Evolutionary conservation across 2,113 vertebrate species (phyloP).

Genomic region (Addax nasomaculatus): DNA sequence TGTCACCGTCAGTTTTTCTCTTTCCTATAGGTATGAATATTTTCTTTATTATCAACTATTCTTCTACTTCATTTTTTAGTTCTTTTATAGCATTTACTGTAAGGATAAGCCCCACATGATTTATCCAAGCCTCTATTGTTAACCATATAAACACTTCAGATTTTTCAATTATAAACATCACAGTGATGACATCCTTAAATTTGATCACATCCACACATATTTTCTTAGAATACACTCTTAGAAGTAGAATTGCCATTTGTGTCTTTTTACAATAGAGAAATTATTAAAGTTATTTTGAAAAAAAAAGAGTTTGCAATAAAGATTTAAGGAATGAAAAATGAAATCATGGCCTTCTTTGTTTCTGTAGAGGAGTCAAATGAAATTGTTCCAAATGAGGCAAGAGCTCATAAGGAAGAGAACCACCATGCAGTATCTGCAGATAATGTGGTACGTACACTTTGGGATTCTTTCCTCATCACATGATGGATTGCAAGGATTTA

Average conservation of each 20-base stretch:
- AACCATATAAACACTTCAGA: neutral
- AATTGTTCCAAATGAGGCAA: constrained; percentile 83
- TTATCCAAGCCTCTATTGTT: neutral
- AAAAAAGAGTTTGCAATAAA: neutral
- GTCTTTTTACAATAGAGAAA: neutral
- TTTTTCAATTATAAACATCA: neutral
- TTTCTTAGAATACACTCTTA: neutral
- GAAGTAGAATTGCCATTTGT: neutral
- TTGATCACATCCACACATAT: neutral
- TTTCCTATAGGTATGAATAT: neutral
- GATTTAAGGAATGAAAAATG: constrained; percentile 25
- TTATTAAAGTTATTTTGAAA: neutral
- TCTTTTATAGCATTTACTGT: neutral
- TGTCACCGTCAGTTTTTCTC: neutral
- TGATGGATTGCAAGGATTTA: neutral
- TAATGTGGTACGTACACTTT: constrained; percentile 88
- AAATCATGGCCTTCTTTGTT: constrained; percentile 54
- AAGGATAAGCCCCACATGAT: neutral
- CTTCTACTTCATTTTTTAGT: neutral
- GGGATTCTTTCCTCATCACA: neutral
- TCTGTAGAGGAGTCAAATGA: constrained; percentile 88
- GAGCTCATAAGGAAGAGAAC: constrained; percentile 80
- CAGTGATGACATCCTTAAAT: neutral
- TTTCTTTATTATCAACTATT: neutral
- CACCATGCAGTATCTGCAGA: constrained; percentile 79